Percentiles rank a stretch among this genome's conserved stretches.
phyloP scores from a whole-genome alignment of 2,888 invertebrate genomes.

The Drosophila recens region DNA sequence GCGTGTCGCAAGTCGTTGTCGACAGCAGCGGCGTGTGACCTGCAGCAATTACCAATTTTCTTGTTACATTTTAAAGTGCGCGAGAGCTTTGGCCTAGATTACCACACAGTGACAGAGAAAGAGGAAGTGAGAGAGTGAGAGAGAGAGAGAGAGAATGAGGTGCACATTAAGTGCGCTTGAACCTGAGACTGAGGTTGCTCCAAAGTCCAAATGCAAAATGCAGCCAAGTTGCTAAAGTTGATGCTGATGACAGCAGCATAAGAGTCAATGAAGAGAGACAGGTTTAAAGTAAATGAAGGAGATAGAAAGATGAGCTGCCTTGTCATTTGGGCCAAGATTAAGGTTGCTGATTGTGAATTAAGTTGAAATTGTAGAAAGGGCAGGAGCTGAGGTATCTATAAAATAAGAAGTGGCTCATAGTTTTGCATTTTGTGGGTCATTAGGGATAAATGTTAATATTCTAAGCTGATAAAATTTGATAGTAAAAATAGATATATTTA shows the following conservation, averaged over 20 bases:
- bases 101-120: background rate
- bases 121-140: background rate
- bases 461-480: background rate
- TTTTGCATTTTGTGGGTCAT: slow-evolving; percentile 43
- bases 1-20: slow-evolving; percentile 51
- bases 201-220: slow-evolving; percentile 58
- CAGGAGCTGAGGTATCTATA: slow-evolving; percentile 44
- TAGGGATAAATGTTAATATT: slow-evolving; percentile 21
- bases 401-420: slow-evolving; percentile 32
- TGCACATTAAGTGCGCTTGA: slow-evolving; percentile 70
- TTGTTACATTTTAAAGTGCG: slow-evolving; percentile 68
- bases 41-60: slow-evolving; percentile 78
- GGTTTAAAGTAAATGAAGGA: background rate
- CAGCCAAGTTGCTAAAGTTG: slow-evolving; percentile 35
- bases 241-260: slow-evolving; percentile 55
- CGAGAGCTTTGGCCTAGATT: slow-evolving; percentile 42
- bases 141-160: slow-evolving; percentile 15
- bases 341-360: slow-evolving; percentile 16
- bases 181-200: slow-evolving; percentile 44
- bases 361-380: slow-evolving; percentile 6
- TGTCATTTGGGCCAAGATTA: slow-evolving; percentile 24
- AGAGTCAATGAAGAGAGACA: slow-evolving; percentile 27
- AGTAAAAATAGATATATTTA: background rate
- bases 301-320: background rate
- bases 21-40: slow-evolving; percentile 66